These are phyloP conservation scores for Itoplectis maculator DNA, from an alignment of 2,888 invertebrate species.

Conservation along the genomic window DNA sequence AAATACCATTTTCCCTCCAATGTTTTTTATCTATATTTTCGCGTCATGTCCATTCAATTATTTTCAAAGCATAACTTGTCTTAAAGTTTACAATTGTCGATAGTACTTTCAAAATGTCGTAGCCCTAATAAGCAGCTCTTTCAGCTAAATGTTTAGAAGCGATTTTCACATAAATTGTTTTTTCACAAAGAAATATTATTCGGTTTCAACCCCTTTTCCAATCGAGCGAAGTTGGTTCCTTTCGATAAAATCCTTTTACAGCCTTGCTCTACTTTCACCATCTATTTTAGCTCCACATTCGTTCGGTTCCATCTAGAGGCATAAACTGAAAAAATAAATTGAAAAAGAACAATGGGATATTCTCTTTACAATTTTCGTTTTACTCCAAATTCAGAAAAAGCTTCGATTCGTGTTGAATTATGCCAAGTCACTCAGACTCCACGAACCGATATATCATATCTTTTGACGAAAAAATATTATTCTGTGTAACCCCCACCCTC, in stretches of 20 bases:
- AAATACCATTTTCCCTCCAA: too few species aligned
- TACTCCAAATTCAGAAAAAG: not conserved
- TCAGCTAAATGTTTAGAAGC: too few species aligned
- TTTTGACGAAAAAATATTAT: not conserved
- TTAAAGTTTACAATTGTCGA: too few species aligned
- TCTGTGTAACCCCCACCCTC: not conserved
- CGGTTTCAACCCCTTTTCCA: not conserved
- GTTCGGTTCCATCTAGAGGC: too few species aligned
- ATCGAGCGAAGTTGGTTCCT: constrained; percentile 12
- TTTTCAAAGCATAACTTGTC: too few species aligned
- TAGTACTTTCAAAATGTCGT: too few species aligned
- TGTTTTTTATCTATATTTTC: too few species aligned
- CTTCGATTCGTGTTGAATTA: not conserved
- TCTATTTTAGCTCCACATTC: too few species aligned
- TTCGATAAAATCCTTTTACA: constrained; percentile 4
- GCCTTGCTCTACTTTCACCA: not conserved
- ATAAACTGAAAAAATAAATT: too few species aligned
- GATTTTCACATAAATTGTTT: too few species aligned
- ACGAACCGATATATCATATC: not conserved
- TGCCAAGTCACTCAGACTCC: not conserved
- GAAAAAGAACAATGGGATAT: not conserved
- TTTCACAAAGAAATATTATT: not conserved
- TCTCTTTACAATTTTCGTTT: not conserved
- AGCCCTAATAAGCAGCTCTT: too few species aligned
- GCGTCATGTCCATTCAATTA: too few species aligned